phyloP scores from a whole-genome alignment of 1,140 invertebrate species.

The Reticulitermes speratus region DNA sequence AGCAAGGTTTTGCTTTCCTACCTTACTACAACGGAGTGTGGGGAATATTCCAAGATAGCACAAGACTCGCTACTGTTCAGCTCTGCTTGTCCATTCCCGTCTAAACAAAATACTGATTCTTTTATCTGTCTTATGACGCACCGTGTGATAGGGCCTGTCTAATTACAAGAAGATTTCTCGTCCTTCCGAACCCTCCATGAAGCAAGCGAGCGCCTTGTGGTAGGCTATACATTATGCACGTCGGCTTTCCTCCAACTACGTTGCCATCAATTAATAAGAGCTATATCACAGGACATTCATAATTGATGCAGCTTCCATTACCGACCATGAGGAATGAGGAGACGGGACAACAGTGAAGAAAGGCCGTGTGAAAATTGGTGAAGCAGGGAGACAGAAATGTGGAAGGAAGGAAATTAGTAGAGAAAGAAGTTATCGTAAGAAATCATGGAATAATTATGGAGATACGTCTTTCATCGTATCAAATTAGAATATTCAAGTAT shows the following conservation, averaged over 20 bases:
- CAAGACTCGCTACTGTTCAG: not conserved
- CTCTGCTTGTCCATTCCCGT: not conserved
- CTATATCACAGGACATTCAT: constrained; percentile 49
- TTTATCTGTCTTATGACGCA: not conserved
- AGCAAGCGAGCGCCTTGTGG: not conserved
- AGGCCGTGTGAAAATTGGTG: constrained; percentile 30
- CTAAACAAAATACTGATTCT: not conserved
- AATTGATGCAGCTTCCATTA: constrained; percentile 48
- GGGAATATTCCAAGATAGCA: not conserved
- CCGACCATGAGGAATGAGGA: constrained; percentile 27
- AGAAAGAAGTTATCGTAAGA: no score
- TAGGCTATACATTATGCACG: constrained; percentile 45
- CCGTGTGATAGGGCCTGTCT: not conserved
- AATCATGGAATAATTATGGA: no score
- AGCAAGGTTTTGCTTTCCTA: no score
- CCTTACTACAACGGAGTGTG: not conserved
- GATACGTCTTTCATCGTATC: no score
- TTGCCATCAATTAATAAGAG: constrained; percentile 53
- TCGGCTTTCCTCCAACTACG: constrained; percentile 40
- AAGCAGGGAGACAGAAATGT: not conserved
- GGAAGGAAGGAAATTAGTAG: not conserved
- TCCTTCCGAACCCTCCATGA: no score
- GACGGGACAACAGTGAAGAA: constrained; percentile 2
- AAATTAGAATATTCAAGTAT: no score
- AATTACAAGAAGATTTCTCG: constrained; percentile 1